Evolutionary conservation across 2,797 vertebrate genomes (phyloP).

Genomic region (Hippocampus kuda): DNA sequence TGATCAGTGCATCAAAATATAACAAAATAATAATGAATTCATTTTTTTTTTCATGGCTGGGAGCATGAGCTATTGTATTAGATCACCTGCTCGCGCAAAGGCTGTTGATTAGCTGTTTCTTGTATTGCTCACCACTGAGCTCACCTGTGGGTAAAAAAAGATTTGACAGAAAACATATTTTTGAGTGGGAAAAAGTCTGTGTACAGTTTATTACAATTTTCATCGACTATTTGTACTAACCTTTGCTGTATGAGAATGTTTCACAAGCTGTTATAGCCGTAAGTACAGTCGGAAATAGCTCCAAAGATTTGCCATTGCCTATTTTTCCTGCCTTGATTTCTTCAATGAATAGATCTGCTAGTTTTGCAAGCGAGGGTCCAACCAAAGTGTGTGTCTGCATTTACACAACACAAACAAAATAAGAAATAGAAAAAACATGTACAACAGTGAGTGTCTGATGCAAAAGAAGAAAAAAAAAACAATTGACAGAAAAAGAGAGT

Average conservation of each 20-base stretch:
- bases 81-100: slow-evolving; percentile 86
- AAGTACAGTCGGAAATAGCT: slow-evolving; percentile 86
- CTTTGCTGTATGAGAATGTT: slow-evolving; percentile 77
- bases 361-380: slow-evolving; percentile 69
- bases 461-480: background rate
- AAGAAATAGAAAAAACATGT: background rate
- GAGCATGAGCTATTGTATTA: background rate
- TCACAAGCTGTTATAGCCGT: slow-evolving; percentile 79
- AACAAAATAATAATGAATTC: background rate
- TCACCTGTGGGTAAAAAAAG: slow-evolving; percentile 66
- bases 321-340: slow-evolving; percentile 76
- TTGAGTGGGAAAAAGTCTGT: too few relatives aligned
- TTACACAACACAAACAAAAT: background rate
- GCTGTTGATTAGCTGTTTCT: slow-evolving; percentile 89
- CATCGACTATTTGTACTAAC: slow-evolving; percentile 48
- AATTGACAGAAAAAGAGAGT: background rate
- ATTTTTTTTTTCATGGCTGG: too few relatives aligned
- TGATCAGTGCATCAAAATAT: too few relatives aligned
- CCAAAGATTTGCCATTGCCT: slow-evolving; percentile 83
- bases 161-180: background rate
- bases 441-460: background rate
- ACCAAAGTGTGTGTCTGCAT: slow-evolving; percentile 76
- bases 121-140: slow-evolving; percentile 85
- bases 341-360: slow-evolving; percentile 79
- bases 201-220: too few relatives aligned